Percentiles rank a stretch among this genome's conserved stretches.
phyloP scores from a whole-genome alignment of 2,797 vertebrate species.

The Tauraco hartlaubi region DNA sequence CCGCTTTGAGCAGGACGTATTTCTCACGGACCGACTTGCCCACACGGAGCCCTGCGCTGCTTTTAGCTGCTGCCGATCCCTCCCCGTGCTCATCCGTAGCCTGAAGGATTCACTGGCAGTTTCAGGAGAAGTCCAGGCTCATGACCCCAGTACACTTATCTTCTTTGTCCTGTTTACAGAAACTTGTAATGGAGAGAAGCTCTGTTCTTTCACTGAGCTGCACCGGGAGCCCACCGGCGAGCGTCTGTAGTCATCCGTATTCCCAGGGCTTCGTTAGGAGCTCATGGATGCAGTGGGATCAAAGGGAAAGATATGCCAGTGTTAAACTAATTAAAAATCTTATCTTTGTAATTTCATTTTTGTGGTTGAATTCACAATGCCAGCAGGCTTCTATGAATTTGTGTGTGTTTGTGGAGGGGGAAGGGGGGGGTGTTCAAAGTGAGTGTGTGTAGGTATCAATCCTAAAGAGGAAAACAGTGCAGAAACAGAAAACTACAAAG shows the following conservation, averaged over 20 bases:
- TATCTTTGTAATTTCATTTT: not conserved
- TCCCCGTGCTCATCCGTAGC: accelerated
- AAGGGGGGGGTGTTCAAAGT: not conserved
- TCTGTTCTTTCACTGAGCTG: not conserved
- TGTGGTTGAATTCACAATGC: not conserved
- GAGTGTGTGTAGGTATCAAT: not conserved
- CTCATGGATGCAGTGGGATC: not conserved
- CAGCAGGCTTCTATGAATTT: not conserved
- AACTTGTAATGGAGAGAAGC: accelerated
- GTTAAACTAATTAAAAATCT: not conserved
- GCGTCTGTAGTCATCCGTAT: not conserved
- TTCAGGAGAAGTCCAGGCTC: not conserved
- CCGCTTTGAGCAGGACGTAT: accelerated
- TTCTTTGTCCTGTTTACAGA: not conserved
- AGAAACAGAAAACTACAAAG: not conserved
- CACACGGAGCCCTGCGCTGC: accelerated
- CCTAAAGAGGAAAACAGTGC: not conserved
- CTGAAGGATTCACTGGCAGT: not conserved
- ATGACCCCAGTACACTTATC: not conserved
- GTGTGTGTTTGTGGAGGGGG: not conserved
- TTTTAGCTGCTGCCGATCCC: not conserved
- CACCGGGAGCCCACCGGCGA: not conserved
- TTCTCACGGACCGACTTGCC: not conserved
- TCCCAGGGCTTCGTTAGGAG: not conserved
- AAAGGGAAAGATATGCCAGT: not conserved